These are phyloP conservation scores for Rhinogobio ventralis DNA, from an alignment of 2,797 vertebrate genomes.

Conservation along the genomic window DNA sequence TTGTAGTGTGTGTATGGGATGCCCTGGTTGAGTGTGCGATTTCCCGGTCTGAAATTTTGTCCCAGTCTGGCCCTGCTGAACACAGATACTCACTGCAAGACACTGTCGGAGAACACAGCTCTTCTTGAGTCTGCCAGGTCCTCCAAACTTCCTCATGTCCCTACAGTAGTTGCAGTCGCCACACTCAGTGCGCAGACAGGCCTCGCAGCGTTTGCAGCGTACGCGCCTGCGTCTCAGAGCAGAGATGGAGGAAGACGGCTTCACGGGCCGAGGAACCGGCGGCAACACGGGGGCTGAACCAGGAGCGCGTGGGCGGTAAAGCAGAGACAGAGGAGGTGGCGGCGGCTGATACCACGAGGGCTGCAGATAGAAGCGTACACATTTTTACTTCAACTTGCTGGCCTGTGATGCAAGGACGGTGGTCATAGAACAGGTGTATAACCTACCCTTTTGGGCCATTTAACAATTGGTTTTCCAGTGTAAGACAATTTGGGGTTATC, in stretches of 20 bases:
- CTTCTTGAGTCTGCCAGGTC: conserved; percentile 95
- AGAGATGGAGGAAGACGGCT: conserved; percentile 69
- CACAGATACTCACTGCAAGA: conserved; percentile 83
- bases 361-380: conserved; percentile 57
- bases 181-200: conserved; percentile 92
- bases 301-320: conserved; percentile 75
- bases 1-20: not conserved
- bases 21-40: not conserved
- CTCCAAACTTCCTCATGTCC: conserved; percentile 97
- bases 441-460: conserved; percentile 91
- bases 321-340: conserved; percentile 50
- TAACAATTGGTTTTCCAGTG: conserved; percentile 93
- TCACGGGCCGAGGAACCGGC: conserved; percentile 62
- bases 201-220: conserved; percentile 91
- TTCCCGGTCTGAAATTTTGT: not conserved
- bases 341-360: conserved; percentile 81
- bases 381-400: too few species aligned
- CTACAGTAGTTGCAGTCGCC: conserved; percentile 94
- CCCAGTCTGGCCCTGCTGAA: not conserved
- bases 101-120: conserved; percentile 92
- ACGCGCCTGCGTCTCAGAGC: conserved; percentile 87
- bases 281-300: conserved; percentile 58
- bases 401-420: not conserved
- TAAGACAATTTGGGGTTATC: conserved; percentile 89
- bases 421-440: not conserved